Evolutionary conservation across 2,113 vertebrate genomes (phyloP), one percentile per base, ranked within the genome.

Genomic region (Gymnobelideus leadbeateri): DNA sequence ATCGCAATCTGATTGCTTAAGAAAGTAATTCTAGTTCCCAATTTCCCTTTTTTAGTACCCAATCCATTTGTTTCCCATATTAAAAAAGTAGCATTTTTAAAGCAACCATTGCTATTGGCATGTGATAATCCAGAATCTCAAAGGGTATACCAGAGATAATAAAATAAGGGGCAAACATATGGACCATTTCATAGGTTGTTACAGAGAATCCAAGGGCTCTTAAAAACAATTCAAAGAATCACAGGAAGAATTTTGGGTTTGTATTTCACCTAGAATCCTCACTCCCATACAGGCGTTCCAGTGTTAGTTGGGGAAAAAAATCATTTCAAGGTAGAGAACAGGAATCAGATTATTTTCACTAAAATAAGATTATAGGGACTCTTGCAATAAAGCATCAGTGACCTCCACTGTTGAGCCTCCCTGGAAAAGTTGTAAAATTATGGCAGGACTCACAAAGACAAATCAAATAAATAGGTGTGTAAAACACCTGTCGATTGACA

Each of bases 271-370:
- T 93, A 90, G 92, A 51, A 53, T 90, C 43, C 93, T 95, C 93
- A 92, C 52, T 95, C 95, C 93, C 31, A 50, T 93, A 31, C 61
- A 95, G 28, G n/a, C 90, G 90, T 90, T n/a, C n/a, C 93, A 61
- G 19, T 92, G 49, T 93, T 51, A 92, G 47, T n/a, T 49, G 47
- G 2, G n/a, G 51, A 96, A 94, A 96, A 51, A 92, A 91, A 94
- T 94, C 91, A 96, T 94, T 96, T 94, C 57, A 96, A 93, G 68
- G 49, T 91, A 91, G 21, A 3, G 25, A 84, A 43, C 57, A 68
- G 93, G 96, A 95, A 61, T 90, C 54, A 96, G 77, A 90, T 95
- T 92, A 91, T 95, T 97, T 94, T 89, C 43, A 55, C 37, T 50
- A 91, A 94, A 96, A 95, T 84, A 84, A 93, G 49, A 93, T 49